These are phyloP conservation scores for Drosophila pegasa DNA, from an alignment of 2,888 invertebrate genomes.

Conservation along the genomic window DNA sequence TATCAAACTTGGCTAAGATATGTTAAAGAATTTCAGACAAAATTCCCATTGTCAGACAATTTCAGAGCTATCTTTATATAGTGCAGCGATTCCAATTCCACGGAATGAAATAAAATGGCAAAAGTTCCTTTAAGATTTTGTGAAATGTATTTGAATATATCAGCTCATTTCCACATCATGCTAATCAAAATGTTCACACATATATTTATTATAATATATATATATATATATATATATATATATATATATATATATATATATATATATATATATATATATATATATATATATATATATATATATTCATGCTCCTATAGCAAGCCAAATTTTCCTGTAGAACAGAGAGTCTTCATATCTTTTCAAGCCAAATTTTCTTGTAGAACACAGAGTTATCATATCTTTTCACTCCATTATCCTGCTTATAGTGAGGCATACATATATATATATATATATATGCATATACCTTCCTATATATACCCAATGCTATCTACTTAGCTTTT, in stretches of 20 bases:
- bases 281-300: neutral
- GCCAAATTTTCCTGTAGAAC: too few relatives aligned
- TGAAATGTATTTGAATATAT: neutral
- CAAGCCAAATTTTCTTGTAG: too few relatives aligned
- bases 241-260: neutral
- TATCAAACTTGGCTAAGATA: neutral
- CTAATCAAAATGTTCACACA: neutral
- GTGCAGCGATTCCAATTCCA: too few relatives aligned
- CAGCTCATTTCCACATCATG: neutral
- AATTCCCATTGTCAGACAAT: neutral
- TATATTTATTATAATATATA: too few relatives aligned
- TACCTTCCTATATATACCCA: neutral
- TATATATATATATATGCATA: neutral
- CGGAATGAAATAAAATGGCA: too few relatives aligned
- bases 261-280: neutral
- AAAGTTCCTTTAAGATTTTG: neutral
- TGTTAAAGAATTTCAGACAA: neutral
- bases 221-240: too few relatives aligned
- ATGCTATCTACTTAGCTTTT: conserved; percentile 28
- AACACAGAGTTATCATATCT: too few relatives aligned
- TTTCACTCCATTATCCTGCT: conserved; percentile 9
- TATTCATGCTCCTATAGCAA: too few relatives aligned
- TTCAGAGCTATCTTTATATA: too few relatives aligned
- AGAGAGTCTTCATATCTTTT: too few relatives aligned
- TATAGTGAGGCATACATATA: neutral